Base-by-base conservation (phyloP, 2,797 vertebrate species). In the Sparus aurata region DNA sequence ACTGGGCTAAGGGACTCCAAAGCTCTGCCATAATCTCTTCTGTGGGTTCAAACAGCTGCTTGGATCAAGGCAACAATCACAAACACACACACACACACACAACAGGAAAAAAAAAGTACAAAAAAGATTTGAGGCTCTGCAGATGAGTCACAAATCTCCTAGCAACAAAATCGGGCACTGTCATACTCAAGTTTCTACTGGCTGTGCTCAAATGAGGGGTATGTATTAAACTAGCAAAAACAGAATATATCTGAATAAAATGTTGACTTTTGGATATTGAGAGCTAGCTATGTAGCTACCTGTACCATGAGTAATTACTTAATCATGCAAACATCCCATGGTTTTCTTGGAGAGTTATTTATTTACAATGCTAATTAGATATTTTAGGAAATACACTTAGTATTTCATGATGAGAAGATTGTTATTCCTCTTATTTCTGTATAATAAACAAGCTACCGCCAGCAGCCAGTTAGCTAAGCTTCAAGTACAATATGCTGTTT, bases 91-190 rank as follows among this genome's bases (percentile, higher is more conserved):
- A 79, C 57, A 75, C 62, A 13, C 16, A 18, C 8, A 69, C 38
- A 38, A 38, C 20, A 73, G 41, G 27, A 27, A 80, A 72, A 60
- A 60, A 67, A 52, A 54, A 60, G 38, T 34, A 65, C 23, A 82
- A 73, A 84, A 62, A 73, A 84, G 69, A 87, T 65, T 71, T 15
- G 43, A 73, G 69, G 77, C 82, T 76, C 60, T 34, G 74, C 69
- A 23, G 60, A 9, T 22, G 43, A 69, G 58, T 75, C 74, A 70
- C 71, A 87, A 85, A 87, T 88, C 85, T 87, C 82, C 59, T 69
- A 82, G 75, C 75, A 86, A 89, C 85, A 79, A 82, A 75, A 86
- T 84, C 80, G 80, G 86, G 76, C 67, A 45, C 79, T 89, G 79
- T 89, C 72, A 77, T 85, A 23, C 23, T 77, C 16, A n/a, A 45